phyloP scores from a whole-genome alignment of 1,140 invertebrate species.

The Hycleus cichorii region DNA sequence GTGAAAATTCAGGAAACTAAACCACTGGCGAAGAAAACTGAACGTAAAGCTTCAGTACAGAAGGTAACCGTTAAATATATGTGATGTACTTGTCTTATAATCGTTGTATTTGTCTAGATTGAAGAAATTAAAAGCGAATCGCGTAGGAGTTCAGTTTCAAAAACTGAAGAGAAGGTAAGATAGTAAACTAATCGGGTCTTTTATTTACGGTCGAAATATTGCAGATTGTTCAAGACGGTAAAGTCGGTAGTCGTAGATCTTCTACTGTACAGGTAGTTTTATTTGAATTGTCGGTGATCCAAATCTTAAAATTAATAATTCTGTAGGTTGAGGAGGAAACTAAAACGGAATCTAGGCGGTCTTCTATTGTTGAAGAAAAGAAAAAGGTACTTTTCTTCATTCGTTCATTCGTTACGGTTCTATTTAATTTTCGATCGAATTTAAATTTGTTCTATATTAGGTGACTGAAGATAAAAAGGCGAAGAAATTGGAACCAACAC shows the following conservation, averaged over 20 bases:
- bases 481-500: constrained; percentile 35
- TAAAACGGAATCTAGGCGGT: constrained; percentile 52
- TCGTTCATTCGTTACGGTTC: not conserved
- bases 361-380: constrained; percentile 53
- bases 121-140: constrained; percentile 56
- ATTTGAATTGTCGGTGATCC: not conserved
- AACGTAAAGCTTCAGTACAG: constrained; percentile 27
- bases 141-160: constrained; percentile 54
- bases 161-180: constrained; percentile 40
- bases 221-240: constrained; percentile 35
- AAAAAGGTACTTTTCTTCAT: constrained; percentile 40
- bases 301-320: constrained; percentile 13
- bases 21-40: constrained; percentile 27
- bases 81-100: constrained; percentile 9
- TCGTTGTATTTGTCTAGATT: constrained; percentile 25
- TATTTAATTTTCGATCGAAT: not conserved
- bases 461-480: constrained; percentile 14
- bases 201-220: constrained; percentile 4
- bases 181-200: not conserved
- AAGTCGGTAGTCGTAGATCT: constrained; percentile 35
- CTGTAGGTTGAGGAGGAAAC: constrained; percentile 47
- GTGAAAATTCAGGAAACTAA: constrained; percentile 26
- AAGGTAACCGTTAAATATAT: constrained; percentile 21
- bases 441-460: not conserved
- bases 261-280: constrained; percentile 31